Base-by-base conservation (phyloP, 2,797 vertebrate species). In the Lutjanus campechanus region DNA sequence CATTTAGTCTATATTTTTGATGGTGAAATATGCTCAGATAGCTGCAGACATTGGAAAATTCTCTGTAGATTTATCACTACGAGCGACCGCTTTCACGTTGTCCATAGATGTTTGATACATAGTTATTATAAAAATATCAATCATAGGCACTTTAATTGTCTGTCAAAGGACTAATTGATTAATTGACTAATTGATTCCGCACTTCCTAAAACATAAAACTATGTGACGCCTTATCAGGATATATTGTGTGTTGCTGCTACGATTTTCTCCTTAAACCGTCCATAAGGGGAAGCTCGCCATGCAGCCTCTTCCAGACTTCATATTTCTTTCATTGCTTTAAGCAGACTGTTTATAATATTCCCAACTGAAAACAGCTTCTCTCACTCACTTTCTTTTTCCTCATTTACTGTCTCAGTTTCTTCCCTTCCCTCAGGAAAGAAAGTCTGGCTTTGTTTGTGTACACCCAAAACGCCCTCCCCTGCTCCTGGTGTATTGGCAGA, bases 351-450 rank as follows among this genome's bases (percentile, higher is more conserved):
- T 69, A 60, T 54, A 61, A 68, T 51, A 79, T 75, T 77, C 69
- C 51, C 64, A 79, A 40, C 43, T 77, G 73, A 56, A 67, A 73
- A 76, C 65, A 81, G 79, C 62, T 59, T 62, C 70, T 51, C 46
- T 55, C 49, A 3, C 67, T 80, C 43, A 9, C 29, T 88, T 76
- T 73, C 25, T 71, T 62, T 62, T 13, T 54, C 59, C 60, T 60
- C 12, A 9, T 85, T 60, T 50, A 19, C 40, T 11, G 36, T 58
- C 69, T 61, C 40, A 36, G 46, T 58, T 82, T 71, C 71, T 79
- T 20, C 40, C 12, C 69, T 60, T 25, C 20, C 54, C 44, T 77
- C 12, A 65, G 74, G 40, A 76, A 60, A 71, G n/a, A 69, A 67
- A 47, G 22, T 59, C 43, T 77, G 56, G 36, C 60, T 76, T 74